Conservation (phyloP, 2,113 vertebrate genomes). For the Cryptoleucopteryx plumbea region DNA sequence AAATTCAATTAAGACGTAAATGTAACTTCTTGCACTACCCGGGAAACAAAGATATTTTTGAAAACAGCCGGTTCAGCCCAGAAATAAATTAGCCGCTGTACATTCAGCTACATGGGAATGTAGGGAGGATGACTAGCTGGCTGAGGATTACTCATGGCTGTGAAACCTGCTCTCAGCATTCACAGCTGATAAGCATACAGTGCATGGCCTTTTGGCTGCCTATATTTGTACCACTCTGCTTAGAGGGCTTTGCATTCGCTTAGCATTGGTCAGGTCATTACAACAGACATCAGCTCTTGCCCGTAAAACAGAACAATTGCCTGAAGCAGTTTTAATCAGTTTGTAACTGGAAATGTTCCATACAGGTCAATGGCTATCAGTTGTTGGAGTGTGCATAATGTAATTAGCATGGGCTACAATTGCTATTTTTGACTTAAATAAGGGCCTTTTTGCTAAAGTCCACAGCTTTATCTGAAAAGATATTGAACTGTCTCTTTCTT, state of each 20-base stretch:
- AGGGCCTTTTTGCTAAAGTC: background rate
- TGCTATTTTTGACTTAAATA: background rate
- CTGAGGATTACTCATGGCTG: constrained; percentile 26
- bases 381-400: background rate
- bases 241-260: background rate
- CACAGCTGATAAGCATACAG: constrained; percentile 16
- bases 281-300: background rate
- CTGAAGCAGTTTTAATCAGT: constrained; percentile 12
- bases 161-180: constrained; percentile 42
- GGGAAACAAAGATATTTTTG: background rate
- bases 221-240: constrained; percentile 25
- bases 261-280: constrained; percentile 18
- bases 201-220: constrained; percentile 19
- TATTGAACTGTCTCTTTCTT: background rate
- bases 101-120: background rate
- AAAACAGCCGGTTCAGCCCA: background rate
- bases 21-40: background rate
- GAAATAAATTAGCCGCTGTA: background rate
- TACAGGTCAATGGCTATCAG: constrained; percentile 53
- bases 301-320: background rate
- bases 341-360: constrained; percentile 45
- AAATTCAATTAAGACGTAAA: background rate
- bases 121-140: background rate
- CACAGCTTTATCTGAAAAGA: background rate
- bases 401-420: constrained; percentile 25